These are phyloP conservation scores for Drosophila arawakana DNA, from an alignment of 1,140 invertebrate genomes.

Conservation along the genomic window DNA sequence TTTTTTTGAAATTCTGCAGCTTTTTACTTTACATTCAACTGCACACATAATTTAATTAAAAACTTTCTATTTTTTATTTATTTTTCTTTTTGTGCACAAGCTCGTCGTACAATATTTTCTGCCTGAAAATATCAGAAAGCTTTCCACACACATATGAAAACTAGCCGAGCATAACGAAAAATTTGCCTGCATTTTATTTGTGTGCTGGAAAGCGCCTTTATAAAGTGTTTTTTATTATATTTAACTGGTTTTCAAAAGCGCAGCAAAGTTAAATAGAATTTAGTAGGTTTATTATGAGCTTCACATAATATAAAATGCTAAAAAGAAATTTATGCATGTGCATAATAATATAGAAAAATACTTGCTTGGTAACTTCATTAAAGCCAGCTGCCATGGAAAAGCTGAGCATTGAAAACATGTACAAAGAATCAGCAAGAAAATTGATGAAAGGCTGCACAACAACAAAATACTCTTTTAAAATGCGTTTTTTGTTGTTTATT, in stretches of 20 bases:
- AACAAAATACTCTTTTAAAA: background rate
- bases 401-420: slow-evolving; percentile 25
- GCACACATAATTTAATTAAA: slow-evolving; percentile 82
- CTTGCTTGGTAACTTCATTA: slow-evolving; percentile 10
- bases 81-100: background rate
- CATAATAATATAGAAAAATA: background rate
- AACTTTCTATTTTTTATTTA: slow-evolving; percentile 31
- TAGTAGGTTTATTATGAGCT: slow-evolving; percentile 54
- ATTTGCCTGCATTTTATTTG: slow-evolving; percentile 73
- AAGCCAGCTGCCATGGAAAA: slow-evolving; percentile 18
- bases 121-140: slow-evolving; percentile 59
- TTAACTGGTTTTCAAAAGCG: slow-evolving; percentile 42
- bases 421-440: slow-evolving; percentile 27
- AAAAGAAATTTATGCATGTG: slow-evolving; percentile 26
- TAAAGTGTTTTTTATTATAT: slow-evolving; percentile 47
- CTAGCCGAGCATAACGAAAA: slow-evolving; percentile 51
- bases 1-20: slow-evolving; percentile 38
- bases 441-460: slow-evolving; percentile 21
- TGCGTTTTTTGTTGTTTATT: slow-evolving; percentile 4
- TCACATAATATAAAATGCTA: slow-evolving; percentile 30
- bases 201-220: slow-evolving; percentile 36
- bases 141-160: slow-evolving; percentile 60
- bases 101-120: slow-evolving; percentile 15
- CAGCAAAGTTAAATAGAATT: slow-evolving; percentile 48
- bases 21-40: slow-evolving; percentile 73